phyloP scores from a whole-genome alignment of 2,888 invertebrate species.

The Boloria euphrosyne region DNA sequence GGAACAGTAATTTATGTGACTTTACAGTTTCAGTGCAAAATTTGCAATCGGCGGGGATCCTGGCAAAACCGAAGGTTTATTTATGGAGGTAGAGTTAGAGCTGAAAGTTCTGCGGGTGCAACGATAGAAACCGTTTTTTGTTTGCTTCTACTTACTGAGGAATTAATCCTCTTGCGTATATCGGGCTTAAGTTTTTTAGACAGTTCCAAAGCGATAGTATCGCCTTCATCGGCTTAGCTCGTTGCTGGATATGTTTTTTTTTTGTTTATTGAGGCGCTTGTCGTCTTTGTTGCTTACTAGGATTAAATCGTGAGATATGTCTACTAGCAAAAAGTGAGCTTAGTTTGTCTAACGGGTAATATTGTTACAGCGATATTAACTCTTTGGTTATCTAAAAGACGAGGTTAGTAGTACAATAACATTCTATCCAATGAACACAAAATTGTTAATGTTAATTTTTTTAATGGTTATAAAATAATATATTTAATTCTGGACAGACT shows the following conservation, averaged over 20 bases:
- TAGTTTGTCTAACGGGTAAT: no score
- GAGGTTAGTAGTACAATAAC: no score
- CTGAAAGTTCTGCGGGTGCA: conserved; percentile 73
- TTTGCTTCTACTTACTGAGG: conserved; percentile 45
- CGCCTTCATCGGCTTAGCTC: conserved; percentile 11
- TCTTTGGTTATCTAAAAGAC: no score
- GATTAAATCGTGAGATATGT: no score
- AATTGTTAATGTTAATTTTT: no score
- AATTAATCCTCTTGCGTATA: conserved; percentile 39
- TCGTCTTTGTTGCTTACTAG: background rate
- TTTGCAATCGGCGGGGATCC: conserved; percentile 78
- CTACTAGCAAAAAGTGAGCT: no score
- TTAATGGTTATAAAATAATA: no score
- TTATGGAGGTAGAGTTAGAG: conserved; percentile 77
- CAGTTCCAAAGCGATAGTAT: conserved; percentile 6
- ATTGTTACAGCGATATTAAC: no score
- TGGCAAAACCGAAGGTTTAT: conserved; percentile 81
- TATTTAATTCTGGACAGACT: no score
- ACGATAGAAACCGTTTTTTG: conserved; percentile 71
- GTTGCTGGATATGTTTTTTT: conserved; percentile 12
- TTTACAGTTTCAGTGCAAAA: conserved; percentile 76
- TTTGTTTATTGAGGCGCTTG: conserved; percentile 11
- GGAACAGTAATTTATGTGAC: conserved; percentile 81
- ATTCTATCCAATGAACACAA: no score
- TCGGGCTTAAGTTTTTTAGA: conserved; percentile 17